Base-by-base conservation (phyloP, 2,888 invertebrate species). In the Isotomurus palustris region DNA sequence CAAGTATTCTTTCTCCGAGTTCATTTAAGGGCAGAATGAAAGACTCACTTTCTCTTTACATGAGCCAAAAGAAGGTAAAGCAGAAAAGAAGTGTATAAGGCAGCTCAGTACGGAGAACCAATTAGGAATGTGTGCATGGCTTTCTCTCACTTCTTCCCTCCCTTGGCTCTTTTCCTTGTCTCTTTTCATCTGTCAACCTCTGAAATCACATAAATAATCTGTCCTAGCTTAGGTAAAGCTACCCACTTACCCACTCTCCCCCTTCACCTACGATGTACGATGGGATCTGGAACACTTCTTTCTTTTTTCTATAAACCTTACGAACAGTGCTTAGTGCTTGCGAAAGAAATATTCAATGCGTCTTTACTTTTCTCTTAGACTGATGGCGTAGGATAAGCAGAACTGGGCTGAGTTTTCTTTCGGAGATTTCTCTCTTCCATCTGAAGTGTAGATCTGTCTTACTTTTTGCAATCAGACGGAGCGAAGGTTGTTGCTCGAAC, bases 151-250 rank as follows among this genome's bases (percentile, higher is more conserved):
- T 29, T 22, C 32, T 32, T 53, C 36, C 36, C 47, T 44, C 44
- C 19, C 25, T 22, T 32, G n/a, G 17, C 40, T 40, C 40, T 28
- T 28, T 6, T 19, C 28, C 19, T 6, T 21, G 24, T 25, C 25
- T 47, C 12, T 14, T 47, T n/a, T 19, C 28, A 55, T 48, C 55
- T 55, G 48, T 55, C 55, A 55, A 48, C 24, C 36, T 21, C 38
- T 48, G 40, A 29, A 55, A 55, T 55, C 48, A 47, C 55, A 55
- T 55, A 55, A 55, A 55, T 55, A 55, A 55, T 55, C 55, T 55
- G 38, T 22, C 6, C 41, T 41, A 40, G 17, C 40, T n/a, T n/a
- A 8, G 12, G 32, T 32, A 8, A 32, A 32, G 8, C 32, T 32
- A 12, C 12, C 32, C 8, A 10, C 12, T 32, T 12, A 10, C 12